phyloP scores from a whole-genome alignment of 2,113 vertebrate genomes.

The Anas platyrhynchos region DNA sequence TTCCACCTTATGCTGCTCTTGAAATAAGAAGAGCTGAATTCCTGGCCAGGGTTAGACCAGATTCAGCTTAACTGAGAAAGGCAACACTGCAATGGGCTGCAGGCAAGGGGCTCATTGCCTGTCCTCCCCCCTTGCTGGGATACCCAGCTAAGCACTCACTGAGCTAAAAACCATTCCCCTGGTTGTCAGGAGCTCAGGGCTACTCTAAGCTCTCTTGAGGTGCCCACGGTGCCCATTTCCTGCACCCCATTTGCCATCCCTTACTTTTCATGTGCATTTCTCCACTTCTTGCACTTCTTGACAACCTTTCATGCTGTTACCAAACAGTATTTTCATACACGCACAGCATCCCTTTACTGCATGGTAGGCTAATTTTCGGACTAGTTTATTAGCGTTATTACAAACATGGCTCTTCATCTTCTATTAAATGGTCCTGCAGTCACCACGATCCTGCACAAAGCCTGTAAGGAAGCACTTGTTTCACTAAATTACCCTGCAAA shows the following conservation, averaged over 20 bases:
- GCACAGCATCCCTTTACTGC: background rate
- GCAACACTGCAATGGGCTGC: background rate
- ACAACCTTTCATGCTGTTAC: background rate
- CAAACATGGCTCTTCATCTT: constrained; percentile 40
- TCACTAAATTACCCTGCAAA: constrained; percentile 74
- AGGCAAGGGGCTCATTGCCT: background rate
- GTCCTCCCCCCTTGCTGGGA: fast-evolving
- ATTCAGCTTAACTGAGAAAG: background rate
- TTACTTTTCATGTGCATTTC: background rate
- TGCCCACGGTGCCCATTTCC: background rate
- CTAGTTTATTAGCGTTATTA: constrained; percentile 43
- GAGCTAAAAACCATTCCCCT: background rate
- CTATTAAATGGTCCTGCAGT: background rate
- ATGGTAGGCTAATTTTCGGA: constrained; percentile 32
- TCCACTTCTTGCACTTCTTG: background rate
- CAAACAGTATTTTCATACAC: background rate
- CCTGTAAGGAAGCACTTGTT: constrained; percentile 35
- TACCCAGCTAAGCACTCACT: background rate
- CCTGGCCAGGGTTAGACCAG: background rate
- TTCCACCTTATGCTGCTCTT: background rate
- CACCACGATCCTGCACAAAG: background rate
- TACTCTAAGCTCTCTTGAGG: background rate
- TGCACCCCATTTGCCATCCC: background rate
- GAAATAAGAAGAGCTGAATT: background rate
- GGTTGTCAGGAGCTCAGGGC: background rate